Evolutionary conservation across 2,888 invertebrate species (phyloP).

Genomic region (Limenitis camilla): DNA sequence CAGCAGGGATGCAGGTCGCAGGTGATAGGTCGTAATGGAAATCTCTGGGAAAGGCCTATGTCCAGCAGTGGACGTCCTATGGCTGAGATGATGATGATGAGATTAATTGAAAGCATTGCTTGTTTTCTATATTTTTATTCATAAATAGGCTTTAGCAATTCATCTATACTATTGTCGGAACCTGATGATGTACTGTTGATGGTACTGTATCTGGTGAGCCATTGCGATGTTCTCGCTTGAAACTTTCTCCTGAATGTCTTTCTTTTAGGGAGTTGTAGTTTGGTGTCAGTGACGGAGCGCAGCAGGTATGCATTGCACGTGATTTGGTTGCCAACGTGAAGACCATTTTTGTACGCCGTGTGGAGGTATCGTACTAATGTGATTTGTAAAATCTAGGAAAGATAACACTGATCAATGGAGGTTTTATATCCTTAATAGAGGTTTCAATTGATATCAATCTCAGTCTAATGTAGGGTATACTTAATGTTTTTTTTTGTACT

Average conservation of each 20-base stretch:
- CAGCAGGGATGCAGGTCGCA: too few relatives aligned
- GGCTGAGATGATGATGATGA: too few relatives aligned
- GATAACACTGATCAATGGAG: neutral
- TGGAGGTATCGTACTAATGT: conserved; percentile 60
- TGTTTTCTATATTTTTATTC: conserved; percentile 34
- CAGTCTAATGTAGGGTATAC: too few relatives aligned
- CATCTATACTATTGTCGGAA: conserved; percentile 59
- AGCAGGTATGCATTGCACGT: conserved; percentile 55
- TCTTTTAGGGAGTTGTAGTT: conserved; percentile 25
- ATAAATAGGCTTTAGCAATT: conserved; percentile 56
- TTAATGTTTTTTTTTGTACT: too few relatives aligned
- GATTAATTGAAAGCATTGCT: too few relatives aligned
- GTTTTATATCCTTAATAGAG: neutral
- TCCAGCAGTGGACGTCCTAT: too few relatives aligned
- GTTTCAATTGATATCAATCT: too few relatives aligned
- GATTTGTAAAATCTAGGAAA: conserved; percentile 53
- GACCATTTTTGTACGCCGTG: conserved; percentile 59
- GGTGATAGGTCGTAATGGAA: too few relatives aligned
- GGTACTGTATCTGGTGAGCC: conserved; percentile 47
- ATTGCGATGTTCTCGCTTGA: conserved; percentile 48
- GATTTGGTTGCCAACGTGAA: conserved; percentile 57
- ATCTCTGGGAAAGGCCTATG: too few relatives aligned
- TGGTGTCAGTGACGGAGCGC: conserved; percentile 49
- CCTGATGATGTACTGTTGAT: conserved; percentile 40
- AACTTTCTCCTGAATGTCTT: conserved; percentile 20